A percentile compares a stretch with the other conserved stretches of the same genome.
Evolutionary conservation across 1,140 invertebrate genomes (phyloP).

Genomic region (Neotoxoptera formosana): DNA sequence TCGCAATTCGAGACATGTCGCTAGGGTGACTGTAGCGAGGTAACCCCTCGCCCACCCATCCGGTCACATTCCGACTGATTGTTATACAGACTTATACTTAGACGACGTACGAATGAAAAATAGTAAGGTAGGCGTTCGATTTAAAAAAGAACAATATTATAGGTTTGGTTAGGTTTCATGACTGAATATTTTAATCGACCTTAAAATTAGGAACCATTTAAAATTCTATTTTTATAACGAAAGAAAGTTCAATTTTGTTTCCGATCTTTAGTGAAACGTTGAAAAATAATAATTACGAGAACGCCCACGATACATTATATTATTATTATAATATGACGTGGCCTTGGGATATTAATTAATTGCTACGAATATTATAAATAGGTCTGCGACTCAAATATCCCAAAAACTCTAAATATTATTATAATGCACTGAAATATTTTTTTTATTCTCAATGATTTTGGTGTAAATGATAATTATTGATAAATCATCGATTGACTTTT

Average conservation of each 20-base stretch:
- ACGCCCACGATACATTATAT: no score
- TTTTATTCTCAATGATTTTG: no score
- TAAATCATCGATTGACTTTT: no score
- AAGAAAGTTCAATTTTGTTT: background rate
- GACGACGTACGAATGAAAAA: background rate
- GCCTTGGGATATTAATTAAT: no score
- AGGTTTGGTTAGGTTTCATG: background rate
- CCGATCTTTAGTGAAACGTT: background rate
- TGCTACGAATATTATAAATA: no score
- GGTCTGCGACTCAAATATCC: no score
- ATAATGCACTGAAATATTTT: no score
- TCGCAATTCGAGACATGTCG: background rate
- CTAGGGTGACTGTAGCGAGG: background rate
- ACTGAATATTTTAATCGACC: background rate
- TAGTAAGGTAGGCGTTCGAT: background rate
- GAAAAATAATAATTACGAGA: background rate
- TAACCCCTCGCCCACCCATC: no score
- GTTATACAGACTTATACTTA: background rate
- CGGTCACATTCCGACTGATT: no score
- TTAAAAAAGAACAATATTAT: background rate
- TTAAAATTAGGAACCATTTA: background rate
- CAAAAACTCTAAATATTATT: no score
- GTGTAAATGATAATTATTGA: no score
- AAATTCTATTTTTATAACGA: background rate
- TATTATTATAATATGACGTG: no score